A percentile compares a stretch with the other conserved stretches of the same genome.
Conservation (phyloP, 2,797 vertebrate genomes). For the Anguilla pacifica region DNA sequence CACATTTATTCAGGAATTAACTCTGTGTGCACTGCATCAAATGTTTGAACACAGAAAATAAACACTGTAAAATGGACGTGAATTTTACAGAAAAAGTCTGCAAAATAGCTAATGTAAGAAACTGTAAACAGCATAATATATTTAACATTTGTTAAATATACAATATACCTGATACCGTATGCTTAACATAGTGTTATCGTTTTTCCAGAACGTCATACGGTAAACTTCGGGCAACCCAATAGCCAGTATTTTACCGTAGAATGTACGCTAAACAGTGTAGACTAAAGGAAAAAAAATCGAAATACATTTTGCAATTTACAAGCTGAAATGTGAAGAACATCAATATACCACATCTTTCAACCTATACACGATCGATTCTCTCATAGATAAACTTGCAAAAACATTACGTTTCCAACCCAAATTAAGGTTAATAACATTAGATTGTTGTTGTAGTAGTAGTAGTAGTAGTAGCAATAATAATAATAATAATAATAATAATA, state of each 20-base stretch:
- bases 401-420: neutral
- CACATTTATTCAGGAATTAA: neutral
- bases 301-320: neutral
- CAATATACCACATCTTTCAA: neutral
- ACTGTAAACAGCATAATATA: no score
- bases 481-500: neutral
- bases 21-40: neutral
- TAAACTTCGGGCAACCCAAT: no score
- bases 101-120: no score
- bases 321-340: neutral
- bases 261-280: neutral
- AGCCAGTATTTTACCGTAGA: neutral
- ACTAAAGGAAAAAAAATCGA: neutral
- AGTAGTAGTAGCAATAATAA: neutral
- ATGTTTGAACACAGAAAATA: neutral
- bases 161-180: no score
- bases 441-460: neutral
- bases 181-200: no score
- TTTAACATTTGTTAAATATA: no score
- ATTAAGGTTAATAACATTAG: neutral
- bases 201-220: neutral
- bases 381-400: neutral
- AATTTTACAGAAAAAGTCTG: no score
- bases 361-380: neutral
- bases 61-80: neutral